Base-by-base conservation (phyloP, 2,113 vertebrate species). In the Trichechus manatus region DNA sequence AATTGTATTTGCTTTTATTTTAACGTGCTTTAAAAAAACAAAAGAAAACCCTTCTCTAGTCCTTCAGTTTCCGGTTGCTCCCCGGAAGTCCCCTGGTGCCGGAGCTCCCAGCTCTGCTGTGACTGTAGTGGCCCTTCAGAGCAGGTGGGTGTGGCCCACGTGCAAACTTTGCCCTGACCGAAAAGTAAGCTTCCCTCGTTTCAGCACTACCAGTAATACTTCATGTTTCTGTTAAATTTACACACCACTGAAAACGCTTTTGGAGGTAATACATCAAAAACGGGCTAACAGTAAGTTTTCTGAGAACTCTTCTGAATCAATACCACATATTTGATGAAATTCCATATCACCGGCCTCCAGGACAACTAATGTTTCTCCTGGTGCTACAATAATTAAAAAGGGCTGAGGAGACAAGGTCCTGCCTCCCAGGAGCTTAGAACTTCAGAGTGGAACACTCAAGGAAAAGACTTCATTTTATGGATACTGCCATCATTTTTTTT, bases 61-160 rank as follows among this genome's bases (percentile, higher is more conserved):
- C 33, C 20, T 84, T 29, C 27, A 23, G 1, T 66, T 11, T 72
- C 15, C 39, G 6, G 2, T 39, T 74, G 29, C 50, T 47, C 4
- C 53, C 31, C 56, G 68, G 10, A 56, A 64, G 68, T 27, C 56
- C 47, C 19, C 9, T 0, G 0, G 20, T 31, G 27, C 56, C 13
- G 14, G 10, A 89, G 2, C 14, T n/a, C 11, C 27, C 42, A 27
- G 27, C 14, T 68, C 75, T 47, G 39, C 17, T 25, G 42, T 25
- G 23, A 3, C 23, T 47, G 36, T 10, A 31, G 31, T 36, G 14
- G 23, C 5, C 5, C 56, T 36, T 86, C 47, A 9, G 74, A 59
- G 61, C 4, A 39, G 5, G 44, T 22, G 5, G 66, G 4, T 25
- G 29, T 9, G 56, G 11, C 2, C 56, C 8, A 14, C 0, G 0